Evolutionary conservation across 2,113 vertebrate genomes (phyloP), one percentile per base, ranked within the genome.

Genomic region (Fulica atra): DNA sequence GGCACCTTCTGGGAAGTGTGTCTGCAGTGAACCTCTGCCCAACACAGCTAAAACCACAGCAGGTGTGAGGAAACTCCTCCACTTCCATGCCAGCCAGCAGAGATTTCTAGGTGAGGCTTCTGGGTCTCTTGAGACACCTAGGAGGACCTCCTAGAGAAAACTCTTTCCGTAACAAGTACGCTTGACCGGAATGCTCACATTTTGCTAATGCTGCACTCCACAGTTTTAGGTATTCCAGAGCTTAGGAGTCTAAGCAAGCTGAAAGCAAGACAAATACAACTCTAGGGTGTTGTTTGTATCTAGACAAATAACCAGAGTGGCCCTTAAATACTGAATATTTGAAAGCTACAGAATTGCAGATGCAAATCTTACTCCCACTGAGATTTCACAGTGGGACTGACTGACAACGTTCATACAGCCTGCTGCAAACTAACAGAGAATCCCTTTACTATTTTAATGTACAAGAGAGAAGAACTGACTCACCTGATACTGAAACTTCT

Each of bases 401-500:
- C 35, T 81, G 56, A 40, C 7, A 42, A 18, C 18, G 13, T 71
- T 91, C 48, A 11, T 18, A 23, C 7, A 28, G 71, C 46, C n/a
- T 91, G 7, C 26, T 78, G 59, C 78, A 77, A 72, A 64, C 65
- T 73, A 73, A 93, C 53, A 87, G 26, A 96, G 28, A 70, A 29
- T 56, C 64, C 77, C 19, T 69, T 80, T 72, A 50, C 16, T 76
- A 2, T 69, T 86, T 53, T 64, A 40, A 61, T 68, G 69, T 80
- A 9, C 44, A 70, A 98, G 98, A 98, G 98, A 90, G 98, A 98
- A 91, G 98, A 98, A 93, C 91, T 98, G 63, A 98, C 97, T 1
- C 96, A 97, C 61, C 95, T 98, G 95, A 98, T 98, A 57, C 95
- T 98, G 79, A 98, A 98, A 96, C 97, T 99, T 40, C 73, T 99